Evolutionary conservation across 2,113 vertebrate genomes (phyloP).

Genomic region (Paratilapia polleni): DNA sequence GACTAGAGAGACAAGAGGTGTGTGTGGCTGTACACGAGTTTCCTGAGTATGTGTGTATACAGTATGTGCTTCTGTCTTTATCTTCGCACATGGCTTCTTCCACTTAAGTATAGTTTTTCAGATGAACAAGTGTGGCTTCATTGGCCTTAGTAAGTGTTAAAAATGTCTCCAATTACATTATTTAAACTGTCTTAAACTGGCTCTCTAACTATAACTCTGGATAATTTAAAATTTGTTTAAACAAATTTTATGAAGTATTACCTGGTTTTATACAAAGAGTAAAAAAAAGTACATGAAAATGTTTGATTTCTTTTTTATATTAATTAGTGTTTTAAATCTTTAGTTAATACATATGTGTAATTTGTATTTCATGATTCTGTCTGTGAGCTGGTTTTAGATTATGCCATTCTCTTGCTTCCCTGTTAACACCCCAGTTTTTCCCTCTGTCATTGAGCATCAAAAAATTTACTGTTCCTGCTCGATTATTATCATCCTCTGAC

Average conservation of each 20-base stretch:
- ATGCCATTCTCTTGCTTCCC: slow-evolving; percentile 12
- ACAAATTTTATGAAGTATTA: background rate
- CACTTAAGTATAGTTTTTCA: background rate
- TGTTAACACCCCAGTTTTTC: slow-evolving; percentile 9
- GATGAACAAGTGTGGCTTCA: slow-evolving; percentile 1
- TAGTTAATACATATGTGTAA: background rate
- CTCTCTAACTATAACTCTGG: background rate
- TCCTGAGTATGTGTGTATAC: slow-evolving; percentile 25
- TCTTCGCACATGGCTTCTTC: slow-evolving; percentile 10
- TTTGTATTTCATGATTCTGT: background rate
- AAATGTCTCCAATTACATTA: background rate
- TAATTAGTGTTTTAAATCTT: too few species aligned
- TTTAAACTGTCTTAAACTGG: background rate
- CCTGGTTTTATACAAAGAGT: background rate
- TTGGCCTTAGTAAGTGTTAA: background rate
- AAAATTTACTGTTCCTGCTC: slow-evolving; percentile 18
- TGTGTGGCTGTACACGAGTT: slow-evolving; percentile 18
- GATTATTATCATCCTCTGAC: background rate
- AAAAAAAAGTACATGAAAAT: background rate
- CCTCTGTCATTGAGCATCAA: slow-evolving; percentile 31
- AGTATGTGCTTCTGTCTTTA: slow-evolving; percentile 17
- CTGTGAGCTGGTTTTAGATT: background rate
- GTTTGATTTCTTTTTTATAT: background rate
- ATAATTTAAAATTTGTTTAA: background rate
- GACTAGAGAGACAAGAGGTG: slow-evolving; percentile 67